Conservation (phyloP, 2,797 vertebrate species). For the Pangasius djambal region DNA sequence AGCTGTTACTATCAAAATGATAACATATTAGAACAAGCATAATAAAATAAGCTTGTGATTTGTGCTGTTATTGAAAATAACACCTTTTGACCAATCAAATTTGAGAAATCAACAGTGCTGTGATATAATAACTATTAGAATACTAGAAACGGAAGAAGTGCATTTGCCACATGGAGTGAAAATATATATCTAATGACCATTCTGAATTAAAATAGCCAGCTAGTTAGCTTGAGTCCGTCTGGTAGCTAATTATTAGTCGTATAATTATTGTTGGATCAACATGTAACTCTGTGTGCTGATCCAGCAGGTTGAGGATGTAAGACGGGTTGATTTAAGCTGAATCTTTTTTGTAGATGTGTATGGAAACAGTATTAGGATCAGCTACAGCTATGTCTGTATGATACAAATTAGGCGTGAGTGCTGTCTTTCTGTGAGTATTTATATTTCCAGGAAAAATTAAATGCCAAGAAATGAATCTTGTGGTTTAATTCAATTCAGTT, state of each 20-base stretch:
- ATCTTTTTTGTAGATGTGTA: background rate
- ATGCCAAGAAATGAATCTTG: background rate
- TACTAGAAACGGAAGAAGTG: background rate
- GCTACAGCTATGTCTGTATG: background rate
- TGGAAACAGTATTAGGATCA: background rate
- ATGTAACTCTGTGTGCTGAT: background rate
- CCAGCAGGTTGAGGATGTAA: background rate
- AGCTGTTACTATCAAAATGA: background rate
- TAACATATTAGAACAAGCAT: background rate
- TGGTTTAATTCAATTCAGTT: background rate
- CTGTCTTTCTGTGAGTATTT: background rate
- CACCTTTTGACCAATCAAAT: background rate
- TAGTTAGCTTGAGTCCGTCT: background rate
- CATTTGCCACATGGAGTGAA: background rate
- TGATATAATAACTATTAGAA: background rate
- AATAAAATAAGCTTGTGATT: background rate
- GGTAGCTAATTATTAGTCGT: background rate
- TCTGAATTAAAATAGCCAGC: background rate
- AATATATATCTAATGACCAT: background rate
- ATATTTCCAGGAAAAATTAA: background rate
- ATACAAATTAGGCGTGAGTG: background rate
- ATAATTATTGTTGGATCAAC: background rate
- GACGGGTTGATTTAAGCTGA: background rate
- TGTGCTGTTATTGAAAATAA: background rate
- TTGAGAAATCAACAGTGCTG: background rate